Conservation (phyloP, 2,797 vertebrate genomes). For the Rhodeus uyekii region DNA sequence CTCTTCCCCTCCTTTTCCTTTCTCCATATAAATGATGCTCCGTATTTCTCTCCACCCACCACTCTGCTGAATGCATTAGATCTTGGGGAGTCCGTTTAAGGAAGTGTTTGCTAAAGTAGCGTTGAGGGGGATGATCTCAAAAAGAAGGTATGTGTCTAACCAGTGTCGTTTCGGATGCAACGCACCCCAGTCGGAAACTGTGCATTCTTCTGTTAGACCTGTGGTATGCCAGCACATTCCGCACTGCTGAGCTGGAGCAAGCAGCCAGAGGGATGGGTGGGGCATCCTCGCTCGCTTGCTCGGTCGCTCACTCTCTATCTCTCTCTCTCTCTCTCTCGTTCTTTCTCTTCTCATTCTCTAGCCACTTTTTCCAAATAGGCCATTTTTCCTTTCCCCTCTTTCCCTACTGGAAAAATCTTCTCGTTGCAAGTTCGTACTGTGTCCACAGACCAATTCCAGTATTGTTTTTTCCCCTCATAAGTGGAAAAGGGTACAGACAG, state of each 20-base stretch:
- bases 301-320: conserved; percentile 44
- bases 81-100: conserved; percentile 62
- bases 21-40: conserved; percentile 8
- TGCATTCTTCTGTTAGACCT: conserved; percentile 86
- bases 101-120: conserved; percentile 61
- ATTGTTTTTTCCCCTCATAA: conserved; percentile 34
- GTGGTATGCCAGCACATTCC: conserved; percentile 92
- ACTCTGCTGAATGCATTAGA: conserved; percentile 55
- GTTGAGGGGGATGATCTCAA: conserved; percentile 72
- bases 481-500: conserved; percentile 31
- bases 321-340: neutral
- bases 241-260: conserved; percentile 86
- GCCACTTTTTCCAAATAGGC: conserved; percentile 57
- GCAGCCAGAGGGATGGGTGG: conserved; percentile 66
- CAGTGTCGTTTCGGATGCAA: conserved; percentile 80
- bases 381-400: conserved; percentile 46
- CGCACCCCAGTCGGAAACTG: conserved; percentile 81
- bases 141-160: conserved; percentile 78
- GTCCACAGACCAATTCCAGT: conserved; percentile 28
- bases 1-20: neutral
- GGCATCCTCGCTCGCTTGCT: conserved; percentile 60
- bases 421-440: conserved; percentile 34
- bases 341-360: conserved; percentile 34
- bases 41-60: conserved; percentile 9
- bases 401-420: conserved; percentile 56